Conservation (phyloP, 2,113 vertebrate species). For the Varanus salvator region DNA sequence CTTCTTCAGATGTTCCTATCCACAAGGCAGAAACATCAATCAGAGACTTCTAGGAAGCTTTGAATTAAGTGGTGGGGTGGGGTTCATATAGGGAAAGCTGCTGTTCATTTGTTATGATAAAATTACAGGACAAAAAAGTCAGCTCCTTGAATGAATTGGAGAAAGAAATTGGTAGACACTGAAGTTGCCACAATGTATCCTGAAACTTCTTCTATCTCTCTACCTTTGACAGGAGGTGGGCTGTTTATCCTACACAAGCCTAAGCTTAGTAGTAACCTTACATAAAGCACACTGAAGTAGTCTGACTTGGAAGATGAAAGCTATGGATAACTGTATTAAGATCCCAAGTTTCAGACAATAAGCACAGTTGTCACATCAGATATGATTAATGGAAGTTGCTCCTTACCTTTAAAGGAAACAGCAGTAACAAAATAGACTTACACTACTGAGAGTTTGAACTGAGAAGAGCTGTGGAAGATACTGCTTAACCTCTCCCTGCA, state of each 20-base stretch:
- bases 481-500: not conserved
- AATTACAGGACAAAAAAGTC: too few species aligned
- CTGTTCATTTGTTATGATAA: not conserved
- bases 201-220: not conserved
- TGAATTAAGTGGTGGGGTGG: not conserved
- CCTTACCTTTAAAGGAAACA: not conserved
- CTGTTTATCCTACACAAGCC: too few species aligned
- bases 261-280: not conserved
- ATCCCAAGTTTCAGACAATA: not conserved
- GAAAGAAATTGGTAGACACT: not conserved
- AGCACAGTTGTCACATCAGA: not conserved
- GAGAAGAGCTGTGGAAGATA: not conserved
- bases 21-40: not conserved
- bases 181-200: not conserved
- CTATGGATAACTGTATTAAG: not conserved
- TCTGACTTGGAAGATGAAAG: not conserved
- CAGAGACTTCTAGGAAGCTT: not conserved
- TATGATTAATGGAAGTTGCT: not conserved
- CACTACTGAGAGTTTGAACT: not conserved
- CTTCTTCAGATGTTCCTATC: not conserved
- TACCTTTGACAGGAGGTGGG: not conserved
- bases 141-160: not conserved
- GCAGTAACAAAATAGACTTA: not conserved
- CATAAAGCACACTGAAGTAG: not conserved
- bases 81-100: not conserved